Percentiles rank a stretch among this genome's conserved stretches.
Evolutionary conservation across 1,140 invertebrate genomes (phyloP).

Genomic region (Philaenus spumarius): DNA sequence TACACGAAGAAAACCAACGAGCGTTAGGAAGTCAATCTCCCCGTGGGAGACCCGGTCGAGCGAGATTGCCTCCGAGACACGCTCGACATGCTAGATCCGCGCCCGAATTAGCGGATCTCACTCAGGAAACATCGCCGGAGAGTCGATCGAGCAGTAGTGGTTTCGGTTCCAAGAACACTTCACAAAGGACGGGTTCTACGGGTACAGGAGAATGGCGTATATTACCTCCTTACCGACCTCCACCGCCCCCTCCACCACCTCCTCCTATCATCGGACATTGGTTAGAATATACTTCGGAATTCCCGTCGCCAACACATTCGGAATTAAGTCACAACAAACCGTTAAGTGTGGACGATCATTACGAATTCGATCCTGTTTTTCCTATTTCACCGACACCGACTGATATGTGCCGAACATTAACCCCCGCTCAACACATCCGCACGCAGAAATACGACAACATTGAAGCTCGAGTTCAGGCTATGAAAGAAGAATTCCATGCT

Average conservation of each 20-base stretch:
- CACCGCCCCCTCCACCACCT: constrained; percentile 49
- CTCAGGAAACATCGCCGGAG: constrained; percentile 70
- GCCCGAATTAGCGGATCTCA: constrained; percentile 50
- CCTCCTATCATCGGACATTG: constrained; percentile 21
- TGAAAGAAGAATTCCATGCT: constrained; percentile 93
- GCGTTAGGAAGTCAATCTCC: constrained; percentile 21
- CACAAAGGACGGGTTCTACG: constrained; percentile 63
- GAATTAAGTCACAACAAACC: constrained; percentile 35
- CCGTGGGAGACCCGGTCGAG: constrained; percentile 28
- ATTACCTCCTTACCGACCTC: constrained; percentile 63
- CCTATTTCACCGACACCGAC: constrained; percentile 69
- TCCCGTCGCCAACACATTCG: constrained; percentile 43
- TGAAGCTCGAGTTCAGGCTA: constrained; percentile 83
- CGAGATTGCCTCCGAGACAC: constrained; percentile 51
- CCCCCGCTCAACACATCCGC: constrained; percentile 48
- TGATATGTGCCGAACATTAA: constrained; percentile 45
- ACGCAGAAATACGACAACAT: constrained; percentile 67
- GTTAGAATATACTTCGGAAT: constrained; percentile 26
- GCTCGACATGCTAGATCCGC: constrained; percentile 56
- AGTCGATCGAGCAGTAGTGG: constrained; percentile 80
- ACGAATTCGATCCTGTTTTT: constrained; percentile 81
- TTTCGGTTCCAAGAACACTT: constrained; percentile 88
- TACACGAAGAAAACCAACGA: constrained; percentile 56
- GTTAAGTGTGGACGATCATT: constrained; percentile 90
- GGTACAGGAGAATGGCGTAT: constrained; percentile 61